These are phyloP conservation scores for Tenualosa thibaudeaui DNA, from an alignment of 2,797 vertebrate species.

Conservation along the genomic window DNA sequence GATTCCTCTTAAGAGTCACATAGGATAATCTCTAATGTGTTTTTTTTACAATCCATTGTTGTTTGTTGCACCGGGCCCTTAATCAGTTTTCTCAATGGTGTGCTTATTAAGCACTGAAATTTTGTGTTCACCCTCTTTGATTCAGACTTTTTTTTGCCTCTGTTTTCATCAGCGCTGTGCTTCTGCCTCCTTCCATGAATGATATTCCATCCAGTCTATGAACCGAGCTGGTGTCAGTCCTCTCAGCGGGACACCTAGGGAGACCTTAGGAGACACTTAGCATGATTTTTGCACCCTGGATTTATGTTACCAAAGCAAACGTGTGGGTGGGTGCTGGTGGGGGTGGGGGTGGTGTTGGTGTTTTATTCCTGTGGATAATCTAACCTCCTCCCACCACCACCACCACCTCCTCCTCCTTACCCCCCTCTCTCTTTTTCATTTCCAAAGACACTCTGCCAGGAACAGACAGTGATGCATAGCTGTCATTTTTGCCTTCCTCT, in stretches of 20 bases:
- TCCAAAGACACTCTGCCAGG: conserved; percentile 69
- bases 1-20: background rate
- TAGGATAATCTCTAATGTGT: background rate
- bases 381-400: background rate
- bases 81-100: background rate
- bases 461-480: conserved; percentile 69
- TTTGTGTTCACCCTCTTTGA: background rate
- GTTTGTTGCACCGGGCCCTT: too few relatives aligned
- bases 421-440: conserved; percentile 53
- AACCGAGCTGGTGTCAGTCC: background rate
- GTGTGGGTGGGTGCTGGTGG: background rate
- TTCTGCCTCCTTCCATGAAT: background rate
- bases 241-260: background rate
- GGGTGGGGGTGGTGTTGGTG: conserved; percentile 18
- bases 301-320: conserved; percentile 18
- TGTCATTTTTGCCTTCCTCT: conserved; percentile 39
- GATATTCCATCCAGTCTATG: background rate
- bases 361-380: conserved; percentile 24
- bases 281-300: conserved; percentile 8
- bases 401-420: background rate
- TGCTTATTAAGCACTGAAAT: background rate
- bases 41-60: background rate
- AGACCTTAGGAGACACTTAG: background rate
- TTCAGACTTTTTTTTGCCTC: background rate
- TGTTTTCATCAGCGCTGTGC: background rate